Evolutionary conservation across 1,140 invertebrate genomes (phyloP).

Genomic region (Bombus difficillimus): DNA sequence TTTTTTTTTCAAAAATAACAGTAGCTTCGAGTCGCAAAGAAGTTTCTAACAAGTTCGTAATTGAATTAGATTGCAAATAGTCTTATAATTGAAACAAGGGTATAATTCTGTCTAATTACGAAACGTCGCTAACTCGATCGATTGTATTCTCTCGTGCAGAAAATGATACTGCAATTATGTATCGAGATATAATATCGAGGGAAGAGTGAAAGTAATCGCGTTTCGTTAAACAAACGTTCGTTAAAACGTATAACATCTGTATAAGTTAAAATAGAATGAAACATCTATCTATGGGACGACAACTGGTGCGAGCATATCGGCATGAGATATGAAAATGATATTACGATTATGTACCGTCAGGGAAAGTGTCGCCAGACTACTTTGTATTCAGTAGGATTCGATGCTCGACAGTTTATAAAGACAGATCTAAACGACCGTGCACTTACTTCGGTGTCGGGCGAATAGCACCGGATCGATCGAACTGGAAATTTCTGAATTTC

Average conservation of each 20-base stretch:
- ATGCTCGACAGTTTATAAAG: neutral
- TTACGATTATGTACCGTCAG: neutral
- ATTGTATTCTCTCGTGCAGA: neutral
- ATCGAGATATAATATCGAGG: neutral
- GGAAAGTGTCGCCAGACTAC: neutral
- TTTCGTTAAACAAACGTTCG: neutral
- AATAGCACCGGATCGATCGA: neutral
- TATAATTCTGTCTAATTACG: neutral
- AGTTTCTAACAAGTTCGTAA: neutral
- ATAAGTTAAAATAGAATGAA: neutral
- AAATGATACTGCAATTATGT: neutral
- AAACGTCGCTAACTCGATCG: no score
- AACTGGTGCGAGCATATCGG: neutral
- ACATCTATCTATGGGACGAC: neutral
- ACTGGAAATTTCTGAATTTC: neutral
- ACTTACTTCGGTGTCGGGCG: neutral
- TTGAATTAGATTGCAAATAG: neutral
- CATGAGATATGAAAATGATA: neutral
- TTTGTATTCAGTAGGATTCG: neutral
- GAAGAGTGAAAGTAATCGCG: neutral
- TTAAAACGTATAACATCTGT: neutral
- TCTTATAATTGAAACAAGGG: no score
- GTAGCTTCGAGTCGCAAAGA: neutral
- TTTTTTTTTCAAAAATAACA: neutral
- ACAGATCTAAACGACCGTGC: neutral